phyloP scores from a whole-genome alignment of 2,113 vertebrate species.

The Motacilla tschutschensis region DNA sequence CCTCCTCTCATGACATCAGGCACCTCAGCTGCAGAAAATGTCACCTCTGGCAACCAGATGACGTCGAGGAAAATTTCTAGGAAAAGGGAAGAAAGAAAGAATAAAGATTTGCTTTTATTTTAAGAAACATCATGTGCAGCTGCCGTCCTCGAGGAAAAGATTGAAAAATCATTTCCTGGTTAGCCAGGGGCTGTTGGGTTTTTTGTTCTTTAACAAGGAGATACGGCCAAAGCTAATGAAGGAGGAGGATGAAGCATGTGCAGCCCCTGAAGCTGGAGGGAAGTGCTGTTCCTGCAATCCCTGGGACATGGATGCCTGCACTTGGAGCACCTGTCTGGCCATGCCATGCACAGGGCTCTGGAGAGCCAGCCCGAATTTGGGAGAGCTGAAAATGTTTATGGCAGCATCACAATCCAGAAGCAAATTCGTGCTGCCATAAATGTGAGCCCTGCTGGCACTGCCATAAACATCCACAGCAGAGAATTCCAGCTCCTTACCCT shows the following conservation, averaged over 20 bases:
- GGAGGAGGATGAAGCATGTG: rapidly evolving
- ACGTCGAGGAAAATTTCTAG: background rate
- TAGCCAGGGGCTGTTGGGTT: background rate
- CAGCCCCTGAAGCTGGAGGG: background rate
- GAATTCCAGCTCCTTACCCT: rapidly evolving
- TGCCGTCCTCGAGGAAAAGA: background rate
- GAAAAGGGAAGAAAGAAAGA: background rate
- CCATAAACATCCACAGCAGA: background rate
- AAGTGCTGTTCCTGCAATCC: background rate
- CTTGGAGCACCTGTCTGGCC: background rate
- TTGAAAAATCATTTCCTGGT: background rate
- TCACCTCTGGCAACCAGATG: slow-evolving; percentile 22
- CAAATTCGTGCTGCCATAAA: background rate
- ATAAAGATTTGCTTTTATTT: background rate
- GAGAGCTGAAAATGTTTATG: background rate
- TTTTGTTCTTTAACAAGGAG: background rate
- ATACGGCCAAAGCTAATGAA: rapidly evolving
- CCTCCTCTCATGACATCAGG: background rate
- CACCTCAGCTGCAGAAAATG: background rate
- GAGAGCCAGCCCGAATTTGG: rapidly evolving
- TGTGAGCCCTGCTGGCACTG: background rate
- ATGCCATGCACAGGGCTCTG: background rate
- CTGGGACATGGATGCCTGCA: background rate
- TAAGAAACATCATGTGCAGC: background rate
- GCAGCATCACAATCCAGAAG: background rate